Conservation (phyloP, 2,113 vertebrate species). For the Chrysemys picta region DNA sequence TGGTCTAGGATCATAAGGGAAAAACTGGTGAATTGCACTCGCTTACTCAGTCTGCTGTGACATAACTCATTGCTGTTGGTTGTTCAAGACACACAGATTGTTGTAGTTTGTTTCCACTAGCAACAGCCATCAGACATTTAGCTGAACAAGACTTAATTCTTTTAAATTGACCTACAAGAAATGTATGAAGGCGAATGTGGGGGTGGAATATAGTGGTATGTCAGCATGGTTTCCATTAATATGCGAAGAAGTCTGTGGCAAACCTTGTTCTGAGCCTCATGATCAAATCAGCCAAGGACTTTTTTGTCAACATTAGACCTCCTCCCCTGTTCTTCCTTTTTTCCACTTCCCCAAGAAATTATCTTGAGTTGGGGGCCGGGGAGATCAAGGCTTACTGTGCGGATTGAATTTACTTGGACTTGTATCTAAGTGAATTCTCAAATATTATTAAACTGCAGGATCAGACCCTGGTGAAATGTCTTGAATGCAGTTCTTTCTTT, state of each 20-base stretch:
- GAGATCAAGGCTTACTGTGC: neutral
- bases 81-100: conserved; percentile 37
- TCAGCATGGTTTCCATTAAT: conserved; percentile 37
- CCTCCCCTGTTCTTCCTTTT: neutral
- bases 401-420: neutral
- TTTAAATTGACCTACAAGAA: conserved; percentile 61
- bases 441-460: neutral
- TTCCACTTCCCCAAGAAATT: neutral
- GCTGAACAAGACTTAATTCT: conserved; percentile 68
- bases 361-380: neutral
- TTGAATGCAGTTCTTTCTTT: neutral
- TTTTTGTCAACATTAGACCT: neutral
- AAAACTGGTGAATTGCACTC: neutral
- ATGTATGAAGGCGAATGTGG: conserved; percentile 59
- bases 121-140: conserved; percentile 68
- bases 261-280: neutral
- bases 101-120: conserved; percentile 51
- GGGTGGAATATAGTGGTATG: conserved; percentile 45
- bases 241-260: neutral
- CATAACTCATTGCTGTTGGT: conserved; percentile 46
- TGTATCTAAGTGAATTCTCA: neutral
- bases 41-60: conserved; percentile 50
- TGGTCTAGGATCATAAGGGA: neutral
- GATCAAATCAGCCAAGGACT: neutral
- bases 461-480: neutral